Base-by-base conservation (phyloP, 2,888 invertebrate species). In the Ethmia dodecea region DNA sequence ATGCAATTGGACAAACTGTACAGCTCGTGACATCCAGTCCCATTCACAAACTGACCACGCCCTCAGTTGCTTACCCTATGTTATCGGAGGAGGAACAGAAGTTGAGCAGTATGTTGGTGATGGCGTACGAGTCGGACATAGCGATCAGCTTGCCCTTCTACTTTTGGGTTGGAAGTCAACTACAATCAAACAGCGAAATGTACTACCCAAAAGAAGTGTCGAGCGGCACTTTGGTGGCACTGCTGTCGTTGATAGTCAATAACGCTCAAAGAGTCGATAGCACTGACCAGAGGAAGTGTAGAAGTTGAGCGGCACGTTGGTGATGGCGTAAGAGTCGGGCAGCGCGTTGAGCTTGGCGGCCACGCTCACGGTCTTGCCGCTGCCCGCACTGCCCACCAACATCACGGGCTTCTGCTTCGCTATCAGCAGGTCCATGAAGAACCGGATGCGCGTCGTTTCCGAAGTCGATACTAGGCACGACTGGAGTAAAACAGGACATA, bases 251-350 rank as follows among this genome's bases (percentile, higher is more conserved):
- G 5, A 28, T 5, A 5, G 26, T 2, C 11, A 26, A 5, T 26
- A 26, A 1, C 1, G 10, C 11, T 1, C 5, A 1, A 6, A 31
- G n/a, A n/a, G n/a, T n/a, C n/a, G n/a, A n/a, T 18, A 3, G 26
- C 22, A 42, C 53, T 55, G 54, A 90, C 91, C 91, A 24, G 97
- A 97, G 0, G 95, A 95, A 0, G 97, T 97, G 66, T 98, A 98
- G 69, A 95, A 98, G 80, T 98, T 98, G 66, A 98, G 94, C 0
- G 97, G 96, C 9, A 96, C 95, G 74, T 96, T 97, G 5, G 94
- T 92, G 4, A 97, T 88, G 15, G 93, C 91, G 67, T 92, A 97
- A 25, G 91, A 91, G 5, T 94, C 93, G 0, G 93, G 84, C 18
- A 98, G 68, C 0, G 88, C 75, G 42, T 89, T 88, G 9, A 98